Conservation (phyloP, 2,113 vertebrate genomes). For the Nannobrachium achirus region DNA sequence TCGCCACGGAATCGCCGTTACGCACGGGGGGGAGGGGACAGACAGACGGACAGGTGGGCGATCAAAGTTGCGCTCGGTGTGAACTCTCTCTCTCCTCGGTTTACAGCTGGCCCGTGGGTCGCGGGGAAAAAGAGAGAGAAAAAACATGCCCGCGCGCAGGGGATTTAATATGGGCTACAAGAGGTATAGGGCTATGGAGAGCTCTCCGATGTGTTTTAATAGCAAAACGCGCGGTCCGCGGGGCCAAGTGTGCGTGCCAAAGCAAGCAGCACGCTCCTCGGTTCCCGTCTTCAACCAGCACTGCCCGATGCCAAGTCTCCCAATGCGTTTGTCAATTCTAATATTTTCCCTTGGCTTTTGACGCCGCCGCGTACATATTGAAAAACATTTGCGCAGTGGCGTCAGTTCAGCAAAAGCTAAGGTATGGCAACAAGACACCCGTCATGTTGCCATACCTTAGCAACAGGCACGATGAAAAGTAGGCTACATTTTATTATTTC, state of each 20-base stretch:
- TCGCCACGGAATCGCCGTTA: conserved; percentile 30
- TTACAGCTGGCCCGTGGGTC: conserved; percentile 35
- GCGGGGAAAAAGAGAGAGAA: neutral
- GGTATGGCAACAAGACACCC: no score
- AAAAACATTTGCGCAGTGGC: conserved; percentile 18
- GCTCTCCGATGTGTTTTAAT: conserved; percentile 49
- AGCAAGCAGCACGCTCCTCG: conserved; percentile 63
- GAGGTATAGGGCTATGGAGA: conserved; percentile 40
- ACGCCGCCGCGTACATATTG: conserved; percentile 31
- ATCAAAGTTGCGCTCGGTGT: conserved; percentile 36
- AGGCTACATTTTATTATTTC: no score
- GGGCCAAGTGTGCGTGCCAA: conserved; percentile 61
- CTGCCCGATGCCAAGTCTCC: conserved; percentile 52
- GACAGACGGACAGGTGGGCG: conserved; percentile 55
- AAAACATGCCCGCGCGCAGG: neutral
- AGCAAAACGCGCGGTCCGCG: conserved; percentile 34
- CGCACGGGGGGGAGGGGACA: conserved; percentile 29
- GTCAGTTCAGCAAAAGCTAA: no score
- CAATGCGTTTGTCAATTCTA: conserved; percentile 58
- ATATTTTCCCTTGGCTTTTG: conserved; percentile 47
- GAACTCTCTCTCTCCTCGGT: conserved; percentile 39
- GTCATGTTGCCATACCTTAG: no score
- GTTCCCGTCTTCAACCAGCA: conserved; percentile 46
- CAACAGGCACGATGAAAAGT: no score
- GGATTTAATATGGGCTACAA: conserved; percentile 44